Conservation (phyloP, 2,113 vertebrate genomes). For the Picathartes gymnocephalus region DNA sequence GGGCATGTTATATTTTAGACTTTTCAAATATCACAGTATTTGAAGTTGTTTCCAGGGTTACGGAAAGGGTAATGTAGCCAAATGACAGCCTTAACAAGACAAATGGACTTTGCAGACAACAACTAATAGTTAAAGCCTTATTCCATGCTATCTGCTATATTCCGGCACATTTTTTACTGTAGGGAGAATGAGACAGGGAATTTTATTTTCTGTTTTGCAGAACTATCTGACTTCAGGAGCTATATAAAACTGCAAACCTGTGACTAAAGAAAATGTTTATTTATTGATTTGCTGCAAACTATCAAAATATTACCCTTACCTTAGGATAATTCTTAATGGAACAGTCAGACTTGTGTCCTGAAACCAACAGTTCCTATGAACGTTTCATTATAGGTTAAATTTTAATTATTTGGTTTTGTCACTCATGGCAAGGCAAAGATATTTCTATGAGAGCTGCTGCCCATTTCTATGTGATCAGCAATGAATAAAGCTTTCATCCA, state of each 20-base stretch:
- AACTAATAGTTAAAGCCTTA: neutral
- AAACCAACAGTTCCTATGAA: neutral
- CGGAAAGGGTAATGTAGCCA: neutral
- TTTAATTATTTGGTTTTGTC: neutral
- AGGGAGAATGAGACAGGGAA: neutral
- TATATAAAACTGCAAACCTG: neutral
- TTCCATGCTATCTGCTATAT: neutral
- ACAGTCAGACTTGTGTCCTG: neutral
- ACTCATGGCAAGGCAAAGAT: neutral
- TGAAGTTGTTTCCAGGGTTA: slow-evolving; percentile 26
- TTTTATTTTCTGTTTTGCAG: neutral
- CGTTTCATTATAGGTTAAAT: neutral
- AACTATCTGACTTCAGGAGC: neutral
- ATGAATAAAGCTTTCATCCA: neutral
- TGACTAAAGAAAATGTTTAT: neutral
- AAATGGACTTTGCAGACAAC: slow-evolving; percentile 5
- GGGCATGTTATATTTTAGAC: neutral
- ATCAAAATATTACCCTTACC: neutral
- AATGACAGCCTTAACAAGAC: neutral
- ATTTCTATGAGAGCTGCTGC: neutral
- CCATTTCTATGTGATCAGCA: neutral
- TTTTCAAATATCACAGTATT: neutral
- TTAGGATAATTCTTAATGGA: neutral
- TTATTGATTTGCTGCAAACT: neutral
- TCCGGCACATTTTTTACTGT: neutral